Evolutionary conservation across 2,888 invertebrate genomes (phyloP), one percentile per base, ranked within the genome.

Genomic region (Clunio marinus): DNA sequence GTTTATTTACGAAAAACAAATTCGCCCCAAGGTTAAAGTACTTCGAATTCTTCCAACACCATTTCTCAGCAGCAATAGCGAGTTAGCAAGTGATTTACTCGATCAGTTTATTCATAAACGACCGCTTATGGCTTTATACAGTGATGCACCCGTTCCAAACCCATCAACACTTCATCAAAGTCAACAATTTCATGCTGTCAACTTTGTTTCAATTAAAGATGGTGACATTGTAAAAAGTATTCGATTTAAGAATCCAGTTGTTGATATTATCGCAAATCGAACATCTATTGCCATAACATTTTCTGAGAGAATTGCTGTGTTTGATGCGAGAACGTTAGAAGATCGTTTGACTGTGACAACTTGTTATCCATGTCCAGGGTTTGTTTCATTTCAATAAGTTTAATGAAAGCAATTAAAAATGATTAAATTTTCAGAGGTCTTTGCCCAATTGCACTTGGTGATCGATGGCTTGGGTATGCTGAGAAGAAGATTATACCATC

Each of bases 191-290:
- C 89, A 89, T 78, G 86, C 89, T 59, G 83, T 93, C 69, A 90
- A 88, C 74, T 93, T 94, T 76, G 83, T 94, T 69, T 96, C 96
- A 0, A 82, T 96, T 63, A 84, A 86, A 75, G 88, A 87, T 70
- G 91, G 91, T 68, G 90, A 91, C 2, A 58, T 90, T 83, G 87
- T 91, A 15, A 94, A 94, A 77, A 89, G 88, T 75, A 91, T 94
- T 72, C 93, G 94, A 79, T 96, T 95, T 81, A 94, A 93, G 81
- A 93, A 89, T 77, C 88, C 89, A 1, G 88, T 96, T 65, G 83
- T 90, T 73, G 94, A 94, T 76, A 89, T 96, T 70, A 78, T 91
- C 72, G 91, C 92, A n/a, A 96, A 95, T 80, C 88, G 88, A 73
- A 86, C 91, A 70, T 92, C 92, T 8, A 84, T 97, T 58, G 91